These are phyloP conservation scores for Microtus obscurus DNA, from an alignment of 2,797 vertebrate genomes.

Conservation along the genomic window DNA sequence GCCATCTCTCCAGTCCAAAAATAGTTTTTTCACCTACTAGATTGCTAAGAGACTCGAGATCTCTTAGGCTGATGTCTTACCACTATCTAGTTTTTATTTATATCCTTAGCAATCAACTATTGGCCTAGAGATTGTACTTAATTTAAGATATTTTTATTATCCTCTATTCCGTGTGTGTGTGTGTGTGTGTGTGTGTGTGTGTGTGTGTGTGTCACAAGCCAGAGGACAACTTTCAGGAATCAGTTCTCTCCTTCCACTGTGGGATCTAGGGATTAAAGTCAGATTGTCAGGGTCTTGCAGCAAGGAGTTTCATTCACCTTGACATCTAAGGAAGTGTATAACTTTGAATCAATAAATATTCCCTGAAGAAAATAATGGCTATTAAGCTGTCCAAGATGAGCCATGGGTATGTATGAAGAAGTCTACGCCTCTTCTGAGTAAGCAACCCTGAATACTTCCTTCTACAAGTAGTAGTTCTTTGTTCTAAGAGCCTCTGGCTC, in stretches of 20 bases:
- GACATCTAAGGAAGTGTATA: neutral
- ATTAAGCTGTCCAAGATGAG: neutral
- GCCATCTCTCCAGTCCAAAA: neutral
- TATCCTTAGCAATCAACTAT: slow-evolving; percentile 9
- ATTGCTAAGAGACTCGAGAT: neutral
- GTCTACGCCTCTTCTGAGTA: neutral
- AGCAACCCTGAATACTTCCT: slow-evolving; percentile 28
- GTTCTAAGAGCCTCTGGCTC: slow-evolving; percentile 41
- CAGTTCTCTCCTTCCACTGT: neutral
- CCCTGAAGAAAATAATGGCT: slow-evolving; percentile 18
- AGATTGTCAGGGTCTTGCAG: neutral
- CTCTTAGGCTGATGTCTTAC: slow-evolving; percentile 18
- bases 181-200: neutral
- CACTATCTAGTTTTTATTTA: neutral
- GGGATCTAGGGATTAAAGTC: neutral
- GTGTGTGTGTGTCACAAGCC: neutral
- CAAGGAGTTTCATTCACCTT: neutral
- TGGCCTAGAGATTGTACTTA: neutral
- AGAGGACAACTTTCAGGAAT: neutral
- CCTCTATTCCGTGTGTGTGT: neutral
- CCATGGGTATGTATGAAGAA: slow-evolving; percentile 13
- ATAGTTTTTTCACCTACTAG: neutral
- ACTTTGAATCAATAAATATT: slow-evolving; percentile 43
- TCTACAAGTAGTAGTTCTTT: neutral
- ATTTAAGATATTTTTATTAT: slow-evolving; percentile 5